Conservation (phyloP, 1,140 invertebrate species). For the Zophobas morio region DNA sequence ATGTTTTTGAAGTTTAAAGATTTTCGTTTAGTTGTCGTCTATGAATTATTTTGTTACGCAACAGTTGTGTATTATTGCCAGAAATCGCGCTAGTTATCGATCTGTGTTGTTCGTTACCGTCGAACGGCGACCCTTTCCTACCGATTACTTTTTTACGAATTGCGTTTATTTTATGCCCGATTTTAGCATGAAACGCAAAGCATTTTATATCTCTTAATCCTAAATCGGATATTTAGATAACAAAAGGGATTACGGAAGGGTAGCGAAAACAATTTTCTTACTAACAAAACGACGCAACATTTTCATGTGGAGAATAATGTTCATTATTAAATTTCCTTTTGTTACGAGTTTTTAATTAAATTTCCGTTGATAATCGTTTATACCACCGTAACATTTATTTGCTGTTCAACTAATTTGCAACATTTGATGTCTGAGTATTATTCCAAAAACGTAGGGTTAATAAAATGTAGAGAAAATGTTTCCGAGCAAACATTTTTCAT, state of each 20-base stretch:
- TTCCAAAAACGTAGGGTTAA: too few relatives aligned
- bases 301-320: neutral
- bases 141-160: neutral
- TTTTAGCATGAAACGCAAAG: neutral
- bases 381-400: neutral
- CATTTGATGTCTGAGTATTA: neutral
- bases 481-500: too few relatives aligned
- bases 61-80: neutral
- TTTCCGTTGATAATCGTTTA: neutral
- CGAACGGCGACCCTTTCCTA: neutral
- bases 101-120: neutral
- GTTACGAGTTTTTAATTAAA: neutral
- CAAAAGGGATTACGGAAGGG: neutral
- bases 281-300: neutral
- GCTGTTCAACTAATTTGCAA: neutral
- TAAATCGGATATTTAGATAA: neutral
- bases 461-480: too few relatives aligned
- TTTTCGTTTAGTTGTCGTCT: neutral
- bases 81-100: neutral
- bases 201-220: neutral
- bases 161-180: neutral
- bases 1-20: too few relatives aligned
- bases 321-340: constrained; percentile 21
- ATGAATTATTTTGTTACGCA: neutral
- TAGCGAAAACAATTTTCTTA: neutral